These are phyloP conservation scores for Camponotus floridanus DNA, from an alignment of 1,140 invertebrate genomes.

Conservation along the genomic window DNA sequence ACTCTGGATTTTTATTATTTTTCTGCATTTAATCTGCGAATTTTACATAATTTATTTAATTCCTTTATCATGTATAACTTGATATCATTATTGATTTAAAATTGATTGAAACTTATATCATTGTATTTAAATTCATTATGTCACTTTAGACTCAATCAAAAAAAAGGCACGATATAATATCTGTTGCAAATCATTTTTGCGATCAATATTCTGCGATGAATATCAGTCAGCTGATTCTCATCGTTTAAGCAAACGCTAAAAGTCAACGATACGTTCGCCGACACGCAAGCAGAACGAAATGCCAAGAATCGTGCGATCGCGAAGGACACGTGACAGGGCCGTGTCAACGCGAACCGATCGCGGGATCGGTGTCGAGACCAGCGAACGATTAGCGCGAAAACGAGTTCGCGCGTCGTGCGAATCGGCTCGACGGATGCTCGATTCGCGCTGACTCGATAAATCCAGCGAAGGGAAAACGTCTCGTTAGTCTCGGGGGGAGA, in stretches of 20 bases:
- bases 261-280: conserved; percentile 3
- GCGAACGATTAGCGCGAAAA: conserved; percentile 75
- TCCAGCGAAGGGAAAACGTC: conserved; percentile 76
- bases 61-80: not conserved
- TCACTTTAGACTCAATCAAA: not conserved
- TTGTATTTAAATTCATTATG: no score
- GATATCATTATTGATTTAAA: no score
- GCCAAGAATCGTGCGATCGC: conserved; percentile 25
- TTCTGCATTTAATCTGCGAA: not conserved
- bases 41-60: not conserved
- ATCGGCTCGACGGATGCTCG: conserved; percentile 50
- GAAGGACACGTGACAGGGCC: conserved; percentile 58
- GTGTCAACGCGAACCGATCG: conserved; percentile 67
- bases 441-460: conserved; percentile 67
- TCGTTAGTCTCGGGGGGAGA: conserved; percentile 69
- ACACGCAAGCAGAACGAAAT: conserved; percentile 42
- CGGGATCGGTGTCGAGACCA: conserved; percentile 73
- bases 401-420: conserved; percentile 68
- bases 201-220: not conserved
- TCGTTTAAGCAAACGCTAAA: not conserved
- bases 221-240: not conserved
- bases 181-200: not conserved
- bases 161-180: not conserved
- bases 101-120: no score
- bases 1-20: no score